Percentiles rank a stretch among this genome's conserved stretches.
Evolutionary conservation across 64 coral and sea anemone species (phyloP).

Genomic region (Exaiptasia diaphana): DNA sequence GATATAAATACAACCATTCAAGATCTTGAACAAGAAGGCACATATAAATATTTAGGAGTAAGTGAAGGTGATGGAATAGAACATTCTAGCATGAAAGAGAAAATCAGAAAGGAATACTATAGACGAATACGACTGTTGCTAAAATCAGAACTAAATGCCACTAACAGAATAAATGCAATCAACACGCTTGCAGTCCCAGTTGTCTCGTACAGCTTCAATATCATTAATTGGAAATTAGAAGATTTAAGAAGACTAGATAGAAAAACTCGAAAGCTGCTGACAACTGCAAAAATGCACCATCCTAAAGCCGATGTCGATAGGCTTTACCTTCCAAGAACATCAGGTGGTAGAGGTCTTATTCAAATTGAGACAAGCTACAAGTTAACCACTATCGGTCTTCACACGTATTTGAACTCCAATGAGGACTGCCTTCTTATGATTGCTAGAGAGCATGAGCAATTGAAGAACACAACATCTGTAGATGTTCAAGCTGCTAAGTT

Average conservation of each 20-base stretch:
- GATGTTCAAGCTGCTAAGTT: no score
- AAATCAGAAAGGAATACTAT: neutral
- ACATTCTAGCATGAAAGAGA: neutral
- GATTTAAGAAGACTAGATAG: neutral
- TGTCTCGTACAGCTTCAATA: neutral
- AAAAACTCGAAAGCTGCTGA: neutral
- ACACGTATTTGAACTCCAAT: neutral
- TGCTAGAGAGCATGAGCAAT: no score
- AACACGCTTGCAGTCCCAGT: neutral
- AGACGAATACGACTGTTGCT: neutral
- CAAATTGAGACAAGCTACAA: neutral
- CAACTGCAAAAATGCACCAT: neutral
- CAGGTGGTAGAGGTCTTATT: neutral
- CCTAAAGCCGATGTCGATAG: neutral
- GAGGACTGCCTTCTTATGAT: neutral
- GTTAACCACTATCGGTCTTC: neutral
- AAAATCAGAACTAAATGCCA: neutral
- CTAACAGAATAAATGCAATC: neutral
- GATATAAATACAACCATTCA: no score
- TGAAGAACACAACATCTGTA: no score
- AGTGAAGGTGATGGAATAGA: neutral
- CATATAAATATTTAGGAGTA: conserved; percentile 4
- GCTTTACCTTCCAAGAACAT: neutral
- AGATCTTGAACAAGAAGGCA: no score
- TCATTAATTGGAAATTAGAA: neutral